Evolutionary conservation across 1,140 invertebrate species (phyloP).

Genomic region (Drosophila sturtevanti): DNA sequence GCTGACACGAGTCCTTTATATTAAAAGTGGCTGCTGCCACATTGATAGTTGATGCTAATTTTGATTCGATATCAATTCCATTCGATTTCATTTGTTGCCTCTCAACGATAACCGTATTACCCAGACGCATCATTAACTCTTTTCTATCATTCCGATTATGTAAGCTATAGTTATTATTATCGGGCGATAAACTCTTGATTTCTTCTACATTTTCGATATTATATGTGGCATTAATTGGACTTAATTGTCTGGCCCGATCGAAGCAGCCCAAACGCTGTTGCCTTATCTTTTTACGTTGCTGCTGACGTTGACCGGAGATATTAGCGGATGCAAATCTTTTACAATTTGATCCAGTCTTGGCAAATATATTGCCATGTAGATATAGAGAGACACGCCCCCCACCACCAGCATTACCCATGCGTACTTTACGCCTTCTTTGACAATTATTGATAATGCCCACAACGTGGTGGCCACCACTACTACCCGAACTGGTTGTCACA

Average conservation of each 20-base stretch:
- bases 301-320: neutral
- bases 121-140: slow-evolving; percentile 5
- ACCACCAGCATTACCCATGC: neutral
- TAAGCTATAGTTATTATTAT: slow-evolving; percentile 47
- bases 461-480: slow-evolving; percentile 12
- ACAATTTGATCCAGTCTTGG: slow-evolving; percentile 12
- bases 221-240: slow-evolving; percentile 27
- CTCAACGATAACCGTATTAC: slow-evolving; percentile 24
- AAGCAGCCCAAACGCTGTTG: slow-evolving; percentile 36
- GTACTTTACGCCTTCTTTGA: neutral
- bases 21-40: slow-evolving; percentile 28
- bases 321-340: neutral
- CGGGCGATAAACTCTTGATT: neutral
- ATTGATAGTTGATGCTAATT: neutral
- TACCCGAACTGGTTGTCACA: slow-evolving; percentile 13
- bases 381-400: slow-evolving; percentile 24
- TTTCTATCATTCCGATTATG: slow-evolving; percentile 28
- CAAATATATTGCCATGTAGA: slow-evolving; percentile 43
- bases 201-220: neutral
- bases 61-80: neutral
- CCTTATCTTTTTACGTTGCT: slow-evolving; percentile 36
- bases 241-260: slow-evolving; percentile 40
- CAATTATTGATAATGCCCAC: neutral
- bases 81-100: neutral
- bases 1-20: neutral